These are phyloP conservation scores for Aromia moschata DNA, from an alignment of 2,888 invertebrate species.

Conservation along the genomic window DNA sequence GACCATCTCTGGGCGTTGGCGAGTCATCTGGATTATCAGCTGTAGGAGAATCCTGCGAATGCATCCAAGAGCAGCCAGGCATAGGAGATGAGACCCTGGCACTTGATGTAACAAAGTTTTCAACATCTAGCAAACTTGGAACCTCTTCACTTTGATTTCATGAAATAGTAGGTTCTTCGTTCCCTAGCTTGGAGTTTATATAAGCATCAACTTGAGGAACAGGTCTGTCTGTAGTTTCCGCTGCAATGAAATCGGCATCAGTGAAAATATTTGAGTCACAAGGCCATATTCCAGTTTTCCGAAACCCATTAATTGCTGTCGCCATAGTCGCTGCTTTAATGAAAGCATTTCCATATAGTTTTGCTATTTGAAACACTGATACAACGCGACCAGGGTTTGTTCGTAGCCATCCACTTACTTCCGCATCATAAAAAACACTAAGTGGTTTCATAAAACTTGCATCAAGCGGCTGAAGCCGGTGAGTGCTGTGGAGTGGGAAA, in stretches of 20 bases:
- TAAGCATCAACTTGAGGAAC: background rate
- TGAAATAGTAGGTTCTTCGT: background rate
- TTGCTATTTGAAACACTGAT: background rate
- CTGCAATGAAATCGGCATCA: background rate
- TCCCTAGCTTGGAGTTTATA: background rate
- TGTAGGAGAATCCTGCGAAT: conserved; percentile 12
- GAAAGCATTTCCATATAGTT: background rate
- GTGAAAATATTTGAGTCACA: background rate
- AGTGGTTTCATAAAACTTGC: background rate
- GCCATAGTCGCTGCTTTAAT: background rate
- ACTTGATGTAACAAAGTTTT: conserved; percentile 2
- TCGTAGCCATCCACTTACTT: background rate
- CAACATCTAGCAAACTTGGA: conserved; percentile 6
- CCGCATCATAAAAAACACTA: background rate
- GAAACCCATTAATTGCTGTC: background rate
- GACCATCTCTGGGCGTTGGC: conserved; percentile 1
- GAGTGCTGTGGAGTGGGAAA: background rate
- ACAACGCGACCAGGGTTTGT: background rate
- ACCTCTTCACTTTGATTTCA: conserved; percentile 3
- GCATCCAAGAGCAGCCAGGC: conserved; percentile 14
- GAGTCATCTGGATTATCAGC: conserved; percentile 7
- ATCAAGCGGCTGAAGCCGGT: background rate
- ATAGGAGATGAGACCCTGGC: conserved; percentile 3
- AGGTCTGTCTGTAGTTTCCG: background rate
- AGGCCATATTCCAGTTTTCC: background rate